A percentile compares a stretch with the other conserved stretches of the same genome.
These are phyloP conservation scores for Pseudocheirus occidentalis DNA, from an alignment of 2,797 vertebrate species.

Conservation along the genomic window DNA sequence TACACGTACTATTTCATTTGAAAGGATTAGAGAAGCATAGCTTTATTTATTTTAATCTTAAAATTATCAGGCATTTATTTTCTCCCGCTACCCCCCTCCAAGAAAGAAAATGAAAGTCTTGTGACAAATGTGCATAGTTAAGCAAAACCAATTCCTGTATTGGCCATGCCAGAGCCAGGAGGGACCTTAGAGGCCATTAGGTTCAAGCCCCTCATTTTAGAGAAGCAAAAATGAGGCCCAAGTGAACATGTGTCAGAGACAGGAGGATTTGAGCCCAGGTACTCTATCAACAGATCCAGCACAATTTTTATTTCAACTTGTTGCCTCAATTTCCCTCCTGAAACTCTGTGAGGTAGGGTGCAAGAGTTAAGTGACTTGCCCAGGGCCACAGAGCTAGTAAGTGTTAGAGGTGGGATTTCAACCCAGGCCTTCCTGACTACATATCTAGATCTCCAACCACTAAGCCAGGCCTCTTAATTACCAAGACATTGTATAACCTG, in stretches of 20 bases:
- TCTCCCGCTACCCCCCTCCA: neutral
- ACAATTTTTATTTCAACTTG: neutral
- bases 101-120: neutral
- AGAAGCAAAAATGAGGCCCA: neutral
- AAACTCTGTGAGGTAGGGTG: neutral
- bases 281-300: neutral
- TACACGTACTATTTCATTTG: neutral
- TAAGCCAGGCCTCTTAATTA: neutral
- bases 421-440: neutral
- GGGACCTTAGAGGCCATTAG: neutral
- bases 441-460: neutral
- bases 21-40: neutral
- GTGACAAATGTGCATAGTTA: neutral
- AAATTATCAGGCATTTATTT: neutral
- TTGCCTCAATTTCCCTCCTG: neutral
- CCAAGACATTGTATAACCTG: constrained; percentile 27
- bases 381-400: neutral
- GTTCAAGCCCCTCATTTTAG: neutral
- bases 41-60: neutral
- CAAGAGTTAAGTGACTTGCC: neutral
- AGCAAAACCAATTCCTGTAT: neutral
- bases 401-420: neutral
- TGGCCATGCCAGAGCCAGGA: neutral
- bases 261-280: neutral
- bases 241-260: neutral